Evolutionary conservation across 1,140 invertebrate species (phyloP), one percentile per base, ranked within the genome.

Genomic region (Battus philenor): DNA sequence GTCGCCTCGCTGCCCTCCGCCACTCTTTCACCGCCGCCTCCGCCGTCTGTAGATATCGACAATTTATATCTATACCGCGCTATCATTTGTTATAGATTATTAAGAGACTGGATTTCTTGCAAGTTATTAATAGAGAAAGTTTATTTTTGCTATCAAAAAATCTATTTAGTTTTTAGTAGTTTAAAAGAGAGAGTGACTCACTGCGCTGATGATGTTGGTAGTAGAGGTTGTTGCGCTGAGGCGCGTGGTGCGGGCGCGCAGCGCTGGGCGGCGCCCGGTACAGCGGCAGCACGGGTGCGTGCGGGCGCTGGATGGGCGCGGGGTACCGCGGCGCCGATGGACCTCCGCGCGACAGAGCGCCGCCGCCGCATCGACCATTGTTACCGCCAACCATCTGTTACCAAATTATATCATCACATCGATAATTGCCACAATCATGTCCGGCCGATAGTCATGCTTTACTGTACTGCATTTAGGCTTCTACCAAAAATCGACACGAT

Each of bases 271-370:
- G 72, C 52, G 65, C 68, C 50, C 67, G 70, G 55, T 74, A 75
- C 54, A 70, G 43, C 31, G 68, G 68, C 67, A 66, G 44, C 13
- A 74, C 75, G 38, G 73, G 71, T 63, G 77, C 68, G 56, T 71
- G 71, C 44, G 83, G 80, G 11, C 84, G 72, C 70, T 86, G 84
- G 44, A 86, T 86, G 46, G 81, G 84, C 59, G 81, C 69, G 7
- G 84, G 84, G 62, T 86, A 86, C 20, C 84, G 77, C 61, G 74
- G 72, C 38, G 73, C 65, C 5, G 50, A 57, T 55, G 67, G 54
- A 4, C 65, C 69, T 31, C 65, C 74, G 54, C 76, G 71, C 13
- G 49, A 57, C 69, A 77, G 64, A 29, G 46, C 54, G 9, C 50
- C 56, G 16, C 58, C 59, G 15, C 68, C 63, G 48, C 66, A 59